Base-by-base conservation (phyloP, 2,797 vertebrate genomes). In the Hozukius guyotensis region DNA sequence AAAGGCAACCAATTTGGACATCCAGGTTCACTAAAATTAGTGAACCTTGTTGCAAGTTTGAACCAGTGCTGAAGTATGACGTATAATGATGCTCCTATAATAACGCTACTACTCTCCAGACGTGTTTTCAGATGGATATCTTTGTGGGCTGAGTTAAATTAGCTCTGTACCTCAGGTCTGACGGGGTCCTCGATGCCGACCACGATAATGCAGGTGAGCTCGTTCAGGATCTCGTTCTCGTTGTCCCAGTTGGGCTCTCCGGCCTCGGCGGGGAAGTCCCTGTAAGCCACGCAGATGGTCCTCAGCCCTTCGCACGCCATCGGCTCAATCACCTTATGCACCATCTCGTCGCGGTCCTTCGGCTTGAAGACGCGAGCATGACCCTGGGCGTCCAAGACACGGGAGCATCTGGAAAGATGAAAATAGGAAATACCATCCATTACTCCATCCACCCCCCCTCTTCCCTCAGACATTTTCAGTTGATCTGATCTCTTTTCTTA, bases 171-270 rank as follows among this genome's bases (percentile, higher is more conserved):
- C 97, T 99, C 99, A 0, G 94, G 97, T 77, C 98, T 95, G 59
- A 99, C 98, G 0, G 99, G 99, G 65, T 99, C 99, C 92, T 99
- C 99, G 20, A 99, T 99, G 76, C 99, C 99, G 22, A 99, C 97
- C 83, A 99, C 98, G 0, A 92, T 85, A 0, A 99, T 97, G 93
- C 98, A 99, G 75, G 97, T 98, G 63, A 99, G 96, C 1, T 98
- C 96, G 0, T 93, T 95, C 74, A 99, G 93, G 91, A 99, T 97
- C 2, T 98, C 97, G 0, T 84, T 95, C 91, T 99, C 99, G 0
- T 72, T 94, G 85, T 99, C 98, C 99, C 99, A 99, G 13, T 94
- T 76, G 0, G 98, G 98, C 84, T 99, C 99, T 3, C 94, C 94
- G 0, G 85, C 90, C 0, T 93, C 95, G 0, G 84, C 95, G 0